Conservation (phyloP, 2,113 vertebrate species). For the Rana temporaria region DNA sequence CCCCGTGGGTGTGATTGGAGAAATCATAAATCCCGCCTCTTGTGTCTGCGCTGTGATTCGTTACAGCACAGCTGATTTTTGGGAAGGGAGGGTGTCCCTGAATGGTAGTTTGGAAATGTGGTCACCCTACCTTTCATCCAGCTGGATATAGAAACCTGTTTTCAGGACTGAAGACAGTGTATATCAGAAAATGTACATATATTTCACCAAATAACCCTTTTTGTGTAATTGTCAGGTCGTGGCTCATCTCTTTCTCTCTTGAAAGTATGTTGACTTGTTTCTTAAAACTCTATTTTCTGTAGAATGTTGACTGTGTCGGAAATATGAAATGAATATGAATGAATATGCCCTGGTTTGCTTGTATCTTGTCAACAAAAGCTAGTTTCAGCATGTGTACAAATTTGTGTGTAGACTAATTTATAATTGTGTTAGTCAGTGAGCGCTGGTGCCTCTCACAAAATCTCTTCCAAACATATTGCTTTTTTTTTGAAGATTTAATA, state of each 20-base stretch:
- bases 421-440: conserved; percentile 76
- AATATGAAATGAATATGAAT: conserved; percentile 70
- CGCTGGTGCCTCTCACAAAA: conserved; percentile 62
- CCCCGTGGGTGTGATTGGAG: no score
- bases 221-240: not conserved
- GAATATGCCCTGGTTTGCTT: conserved; percentile 69
- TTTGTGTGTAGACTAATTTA: conserved; percentile 65
- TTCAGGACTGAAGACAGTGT: no score
- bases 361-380: conserved; percentile 66
- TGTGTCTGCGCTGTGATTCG: no score
- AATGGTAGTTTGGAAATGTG: no score
- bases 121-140: no score
- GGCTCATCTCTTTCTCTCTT: not conserved
- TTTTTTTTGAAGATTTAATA: conserved; percentile 65
- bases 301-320: conserved; percentile 52
- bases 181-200: no score
- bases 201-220: no score
- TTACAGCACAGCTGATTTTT: no score
- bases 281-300: not conserved
- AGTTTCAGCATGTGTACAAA: conserved; percentile 68
- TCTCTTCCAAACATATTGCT: conserved; percentile 72
- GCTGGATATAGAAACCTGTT: no score
- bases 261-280: not conserved
- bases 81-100: no score
- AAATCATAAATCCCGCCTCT: no score